A percentile compares a stretch with the other conserved stretches of the same genome.
Conservation (phyloP, 2,797 vertebrate species). For the Scarus forsteni region DNA sequence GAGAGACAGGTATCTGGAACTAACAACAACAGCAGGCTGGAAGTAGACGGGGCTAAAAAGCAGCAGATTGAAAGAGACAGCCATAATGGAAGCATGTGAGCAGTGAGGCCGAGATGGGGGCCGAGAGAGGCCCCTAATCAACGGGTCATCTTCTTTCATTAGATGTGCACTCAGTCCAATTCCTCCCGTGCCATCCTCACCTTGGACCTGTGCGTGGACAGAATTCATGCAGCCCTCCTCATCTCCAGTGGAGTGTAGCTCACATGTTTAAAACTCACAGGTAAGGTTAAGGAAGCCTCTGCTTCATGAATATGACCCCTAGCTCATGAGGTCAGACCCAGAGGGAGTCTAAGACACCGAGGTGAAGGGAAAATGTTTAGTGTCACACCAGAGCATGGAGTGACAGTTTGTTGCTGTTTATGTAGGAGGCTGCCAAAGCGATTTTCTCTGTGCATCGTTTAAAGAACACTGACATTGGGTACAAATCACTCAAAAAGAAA, state of each 20-base stretch:
- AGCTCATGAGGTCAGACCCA: neutral
- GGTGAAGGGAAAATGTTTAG: neutral
- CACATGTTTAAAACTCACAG: neutral
- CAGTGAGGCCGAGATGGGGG: neutral
- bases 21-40: neutral
- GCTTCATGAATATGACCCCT: neutral
- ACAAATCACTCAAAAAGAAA: neutral
- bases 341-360: neutral
- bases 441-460: neutral
- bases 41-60: neutral
- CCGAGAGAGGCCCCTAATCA: constrained; percentile 1
- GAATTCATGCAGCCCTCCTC: constrained; percentile 5
- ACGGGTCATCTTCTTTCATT: neutral
- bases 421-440: neutral
- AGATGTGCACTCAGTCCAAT: neutral
- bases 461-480: neutral
- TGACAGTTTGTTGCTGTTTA: neutral
- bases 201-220: neutral
- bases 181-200: neutral
- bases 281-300: neutral
- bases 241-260: neutral
- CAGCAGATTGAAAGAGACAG: neutral
- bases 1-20: neutral
- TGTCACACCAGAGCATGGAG: neutral
- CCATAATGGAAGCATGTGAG: neutral